These are phyloP conservation scores for Papilio protenor DNA, from an alignment of 2,888 invertebrate genomes.

Conservation along the genomic window DNA sequence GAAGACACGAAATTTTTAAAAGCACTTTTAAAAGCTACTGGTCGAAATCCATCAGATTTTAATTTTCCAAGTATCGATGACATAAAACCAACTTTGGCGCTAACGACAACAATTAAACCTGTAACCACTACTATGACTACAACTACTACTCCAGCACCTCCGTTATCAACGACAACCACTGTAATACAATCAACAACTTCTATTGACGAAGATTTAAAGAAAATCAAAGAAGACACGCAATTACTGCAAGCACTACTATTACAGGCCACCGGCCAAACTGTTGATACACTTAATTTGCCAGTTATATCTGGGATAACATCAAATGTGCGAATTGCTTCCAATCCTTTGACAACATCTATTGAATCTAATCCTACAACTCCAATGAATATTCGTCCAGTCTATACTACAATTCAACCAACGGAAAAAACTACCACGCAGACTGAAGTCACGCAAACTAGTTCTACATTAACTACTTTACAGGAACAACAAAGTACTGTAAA, in stretches of 20 bases:
- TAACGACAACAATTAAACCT: constrained; percentile 53
- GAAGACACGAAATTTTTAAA: constrained; percentile 77
- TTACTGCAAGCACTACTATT: constrained; percentile 75
- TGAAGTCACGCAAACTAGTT: constrained; percentile 61
- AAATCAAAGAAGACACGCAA: constrained; percentile 74
- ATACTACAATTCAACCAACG: constrained; percentile 59
- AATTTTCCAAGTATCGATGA: constrained; percentile 70
- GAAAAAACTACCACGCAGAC: constrained; percentile 57
- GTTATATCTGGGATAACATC: constrained; percentile 74
- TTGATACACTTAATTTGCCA: constrained; percentile 61
- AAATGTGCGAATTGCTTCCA: constrained; percentile 75
- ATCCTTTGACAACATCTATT: constrained; percentile 70
- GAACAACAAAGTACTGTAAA: constrained; percentile 56
- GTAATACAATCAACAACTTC: constrained; percentile 57
- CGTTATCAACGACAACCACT: constrained; percentile 52
- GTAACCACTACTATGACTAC: constrained; percentile 47
- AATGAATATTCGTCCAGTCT: constrained; percentile 69
- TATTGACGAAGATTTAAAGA: constrained; percentile 68
- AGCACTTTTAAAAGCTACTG: constrained; percentile 75
- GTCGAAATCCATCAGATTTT: constrained; percentile 71
- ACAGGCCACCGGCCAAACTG: constrained; percentile 69
- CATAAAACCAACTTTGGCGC: constrained; percentile 50
- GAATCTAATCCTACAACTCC: constrained; percentile 73
- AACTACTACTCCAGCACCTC: constrained; percentile 47
- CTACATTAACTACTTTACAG: constrained; percentile 67